Evolutionary conservation across 2,797 vertebrate genomes (phyloP), one percentile per base, ranked within the genome.

Genomic region (Novumbra hubbsi): DNA sequence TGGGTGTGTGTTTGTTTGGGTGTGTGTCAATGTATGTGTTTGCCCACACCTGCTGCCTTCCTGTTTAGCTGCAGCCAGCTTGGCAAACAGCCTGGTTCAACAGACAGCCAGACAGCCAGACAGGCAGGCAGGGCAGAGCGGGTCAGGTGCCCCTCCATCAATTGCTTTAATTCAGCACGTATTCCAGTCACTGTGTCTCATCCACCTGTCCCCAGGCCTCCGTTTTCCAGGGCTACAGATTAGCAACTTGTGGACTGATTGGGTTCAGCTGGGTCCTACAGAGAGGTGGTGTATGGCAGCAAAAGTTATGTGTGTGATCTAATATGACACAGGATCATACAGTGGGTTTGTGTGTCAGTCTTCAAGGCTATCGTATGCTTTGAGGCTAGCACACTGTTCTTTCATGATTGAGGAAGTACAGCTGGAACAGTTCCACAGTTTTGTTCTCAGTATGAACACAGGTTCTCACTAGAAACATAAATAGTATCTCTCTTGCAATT

Each of bases 121-220:
- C 48, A 70, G 17, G 17, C 49, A 15, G 27, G 41, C 55, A 32
- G 60, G 67, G 34, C 52, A 49, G 14, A 49, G 48, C 16, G 19
- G 19, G 16, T 17, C 24, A 30, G 41, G 30, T 28, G 57, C 11
- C 14, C 16, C 34, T 45, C 66, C 41, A 48, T 68, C n/a, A 27
- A 41, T 38, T 21, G 62, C 67, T 16, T 52, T 49, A 60, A 70
- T 30, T 15, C 68, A 76, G 77, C 76, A 69, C 16, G n/a, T 3
- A 72, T 78, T 72, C 11, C 68, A 57, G 32, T 2, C 21, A 45
- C 4, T 7, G 34, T 77, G 28, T 76, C 28, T 72, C 17, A 16
- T 60, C 65, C 62, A 45, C 41, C 41, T 45, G 41, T 45, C 11
- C 1, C 3, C 41, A 12, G 41, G 41, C 6, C 6, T 45, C 41